Conservation (phyloP, 2,888 invertebrate species). For the Tenthredo scrophulariae region DNA sequence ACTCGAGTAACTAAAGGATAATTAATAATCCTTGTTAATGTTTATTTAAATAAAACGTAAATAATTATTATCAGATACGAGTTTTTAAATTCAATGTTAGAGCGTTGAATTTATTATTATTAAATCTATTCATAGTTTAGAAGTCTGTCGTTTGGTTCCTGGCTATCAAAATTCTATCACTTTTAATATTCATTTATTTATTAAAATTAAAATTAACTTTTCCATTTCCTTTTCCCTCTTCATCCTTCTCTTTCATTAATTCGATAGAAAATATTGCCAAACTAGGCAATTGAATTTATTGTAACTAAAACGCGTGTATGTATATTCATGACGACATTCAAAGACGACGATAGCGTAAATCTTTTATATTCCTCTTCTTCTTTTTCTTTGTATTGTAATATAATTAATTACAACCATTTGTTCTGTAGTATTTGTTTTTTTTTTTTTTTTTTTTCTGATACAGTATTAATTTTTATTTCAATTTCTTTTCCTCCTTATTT, state of each 20-base stretch:
- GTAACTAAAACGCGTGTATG: too few relatives aligned
- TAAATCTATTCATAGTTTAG: not conserved
- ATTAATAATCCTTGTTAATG: not conserved
- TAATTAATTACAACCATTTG: too few relatives aligned
- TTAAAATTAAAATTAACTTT: constrained; percentile 4
- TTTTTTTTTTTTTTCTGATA: too few relatives aligned
- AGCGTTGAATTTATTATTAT: not conserved
- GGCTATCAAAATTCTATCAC: not conserved
- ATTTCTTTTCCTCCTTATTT: not conserved
- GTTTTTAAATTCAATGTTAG: not conserved
- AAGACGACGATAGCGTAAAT: too few relatives aligned
- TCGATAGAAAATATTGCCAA: too few relatives aligned
- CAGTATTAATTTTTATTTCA: too few relatives aligned
- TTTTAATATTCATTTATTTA: not conserved
- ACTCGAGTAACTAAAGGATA: not conserved
- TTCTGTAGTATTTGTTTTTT: too few relatives aligned
- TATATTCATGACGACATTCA: too few relatives aligned
- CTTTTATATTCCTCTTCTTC: too few relatives aligned
- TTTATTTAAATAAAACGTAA: not conserved
- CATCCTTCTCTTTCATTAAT: not conserved
- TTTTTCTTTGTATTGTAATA: too few relatives aligned
- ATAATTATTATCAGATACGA: not conserved
- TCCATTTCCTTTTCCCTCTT: not conserved
- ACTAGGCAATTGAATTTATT: too few relatives aligned
- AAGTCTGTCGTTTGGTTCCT: constrained; percentile 11